A percentile compares a stretch with the other conserved stretches of the same genome.
phyloP scores from a whole-genome alignment of 1,140 invertebrate genomes.

The Papilio glaucus region DNA sequence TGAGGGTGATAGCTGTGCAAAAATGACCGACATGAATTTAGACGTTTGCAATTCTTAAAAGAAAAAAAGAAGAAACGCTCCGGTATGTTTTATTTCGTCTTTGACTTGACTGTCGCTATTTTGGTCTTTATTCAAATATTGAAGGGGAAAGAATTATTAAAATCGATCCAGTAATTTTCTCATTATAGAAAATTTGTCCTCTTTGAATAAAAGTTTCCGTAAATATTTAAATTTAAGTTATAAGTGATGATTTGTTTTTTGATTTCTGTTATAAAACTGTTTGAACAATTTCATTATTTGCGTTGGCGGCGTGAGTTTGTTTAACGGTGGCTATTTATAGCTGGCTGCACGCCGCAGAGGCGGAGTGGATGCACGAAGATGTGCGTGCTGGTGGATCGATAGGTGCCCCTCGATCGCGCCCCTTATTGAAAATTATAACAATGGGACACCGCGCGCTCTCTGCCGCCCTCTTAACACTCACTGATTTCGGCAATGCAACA shows the following conservation, averaged over 20 bases:
- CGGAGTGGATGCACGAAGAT: constrained; percentile 57
- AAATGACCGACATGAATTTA: too few relatives aligned
- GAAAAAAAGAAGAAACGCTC: too few relatives aligned
- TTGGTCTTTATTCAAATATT: too few relatives aligned
- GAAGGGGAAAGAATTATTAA: too few relatives aligned
- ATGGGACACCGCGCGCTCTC: constrained; percentile 74
- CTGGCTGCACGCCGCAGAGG: constrained; percentile 69
- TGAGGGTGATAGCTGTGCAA: too few relatives aligned
- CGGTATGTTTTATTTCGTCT: too few relatives aligned
- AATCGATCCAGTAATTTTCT: too few relatives aligned
- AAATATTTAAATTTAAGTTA: too few relatives aligned
- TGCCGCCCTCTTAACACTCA: constrained; percentile 79
- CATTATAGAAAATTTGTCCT: too few relatives aligned
- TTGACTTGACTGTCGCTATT: too few relatives aligned
- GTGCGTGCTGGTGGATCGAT: constrained; percentile 62
- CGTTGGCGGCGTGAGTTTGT: constrained; percentile 26
- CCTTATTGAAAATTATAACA: constrained; percentile 84
- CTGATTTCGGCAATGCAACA: constrained; percentile 73
- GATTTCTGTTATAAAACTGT: not conserved
- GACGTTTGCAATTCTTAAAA: too few relatives aligned
- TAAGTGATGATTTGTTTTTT: not conserved
- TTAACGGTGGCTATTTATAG: constrained; percentile 64
- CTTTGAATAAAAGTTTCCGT: too few relatives aligned
- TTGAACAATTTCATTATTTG: constrained; percentile 14
- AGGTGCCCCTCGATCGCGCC: constrained; percentile 80